phyloP scores from a whole-genome alignment of 2,888 invertebrate species.

The Terebella lapidaria region DNA sequence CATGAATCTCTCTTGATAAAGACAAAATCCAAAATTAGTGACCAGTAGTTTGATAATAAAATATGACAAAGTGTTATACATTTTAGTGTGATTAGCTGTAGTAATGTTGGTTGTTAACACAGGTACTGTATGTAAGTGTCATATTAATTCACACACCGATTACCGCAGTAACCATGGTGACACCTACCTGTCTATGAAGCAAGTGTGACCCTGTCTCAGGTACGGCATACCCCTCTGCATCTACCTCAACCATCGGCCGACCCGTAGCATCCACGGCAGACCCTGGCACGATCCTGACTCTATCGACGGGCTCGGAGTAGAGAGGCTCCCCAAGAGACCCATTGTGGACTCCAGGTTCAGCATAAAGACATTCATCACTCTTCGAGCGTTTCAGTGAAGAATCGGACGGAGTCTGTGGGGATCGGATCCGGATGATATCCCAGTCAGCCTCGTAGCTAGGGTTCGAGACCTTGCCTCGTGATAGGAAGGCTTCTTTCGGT shows the following conservation, averaged over 20 bases:
- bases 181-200: no score
- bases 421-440: not conserved
- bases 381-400: not conserved
- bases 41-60: no score
- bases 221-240: slow-evolving; percentile 4
- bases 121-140: no score
- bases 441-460: not conserved
- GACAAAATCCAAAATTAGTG: no score
- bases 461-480: not conserved
- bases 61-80: no score
- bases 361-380: slow-evolving; percentile 5
- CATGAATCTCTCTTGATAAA: no score
- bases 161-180: no score
- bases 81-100: no score
- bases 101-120: no score
- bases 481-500: not conserved
- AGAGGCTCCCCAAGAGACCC: not conserved
- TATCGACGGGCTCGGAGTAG: not conserved
- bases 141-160: no score
- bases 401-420: not conserved
- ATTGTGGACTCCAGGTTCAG: not conserved
- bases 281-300: not conserved
- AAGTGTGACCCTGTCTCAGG: not conserved
- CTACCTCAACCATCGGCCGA: not conserved
- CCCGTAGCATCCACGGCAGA: not conserved